Percentiles rank a stretch among this genome's conserved stretches.
phyloP scores from a whole-genome alignment of 1,140 invertebrate species.

The Ceratina australensis region DNA sequence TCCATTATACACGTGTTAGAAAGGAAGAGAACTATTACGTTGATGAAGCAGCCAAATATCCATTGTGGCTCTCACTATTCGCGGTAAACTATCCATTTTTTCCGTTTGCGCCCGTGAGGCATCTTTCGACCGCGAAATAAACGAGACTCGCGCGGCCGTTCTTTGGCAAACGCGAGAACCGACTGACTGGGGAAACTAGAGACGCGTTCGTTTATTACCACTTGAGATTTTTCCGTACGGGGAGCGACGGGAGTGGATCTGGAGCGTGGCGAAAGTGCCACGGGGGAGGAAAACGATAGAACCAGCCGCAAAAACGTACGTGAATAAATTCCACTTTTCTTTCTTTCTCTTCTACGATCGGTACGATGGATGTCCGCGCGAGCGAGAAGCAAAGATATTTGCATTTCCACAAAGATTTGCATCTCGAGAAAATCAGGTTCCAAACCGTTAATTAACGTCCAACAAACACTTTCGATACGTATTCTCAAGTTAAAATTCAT shows the following conservation, averaged over 20 bases:
- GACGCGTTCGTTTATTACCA: slow-evolving; percentile 39
- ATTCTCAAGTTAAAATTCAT: too few species aligned
- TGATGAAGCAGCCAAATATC: not conserved
- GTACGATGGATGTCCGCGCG: too few species aligned
- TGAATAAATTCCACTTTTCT: not conserved
- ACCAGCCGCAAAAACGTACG: not conserved
- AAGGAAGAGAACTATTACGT: slow-evolving; percentile 14
- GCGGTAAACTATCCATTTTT: slow-evolving; percentile 20
- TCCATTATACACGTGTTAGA: too few species aligned
- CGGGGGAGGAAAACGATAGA: slow-evolving; percentile 15
- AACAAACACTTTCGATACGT: too few species aligned
- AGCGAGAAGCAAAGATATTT: too few species aligned
- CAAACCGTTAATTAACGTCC: too few species aligned
- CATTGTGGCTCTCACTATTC: not conserved
- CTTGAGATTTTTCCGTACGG: slow-evolving; percentile 39
- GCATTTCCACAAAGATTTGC: too few species aligned
- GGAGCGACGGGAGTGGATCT: slow-evolving; percentile 22
- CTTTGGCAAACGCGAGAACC: slow-evolving; percentile 31
- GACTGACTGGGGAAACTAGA: slow-evolving; percentile 33
- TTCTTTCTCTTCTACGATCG: not conserved
- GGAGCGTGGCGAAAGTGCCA: slow-evolving; percentile 38
- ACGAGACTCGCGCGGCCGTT: slow-evolving; percentile 3
- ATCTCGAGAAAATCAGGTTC: too few species aligned
- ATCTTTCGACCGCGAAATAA: not conserved
- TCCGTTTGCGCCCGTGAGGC: slow-evolving; percentile 1